These are phyloP conservation scores for Pseudachorutes palmiensis DNA, from an alignment of 1,140 invertebrate genomes.

Conservation along the genomic window DNA sequence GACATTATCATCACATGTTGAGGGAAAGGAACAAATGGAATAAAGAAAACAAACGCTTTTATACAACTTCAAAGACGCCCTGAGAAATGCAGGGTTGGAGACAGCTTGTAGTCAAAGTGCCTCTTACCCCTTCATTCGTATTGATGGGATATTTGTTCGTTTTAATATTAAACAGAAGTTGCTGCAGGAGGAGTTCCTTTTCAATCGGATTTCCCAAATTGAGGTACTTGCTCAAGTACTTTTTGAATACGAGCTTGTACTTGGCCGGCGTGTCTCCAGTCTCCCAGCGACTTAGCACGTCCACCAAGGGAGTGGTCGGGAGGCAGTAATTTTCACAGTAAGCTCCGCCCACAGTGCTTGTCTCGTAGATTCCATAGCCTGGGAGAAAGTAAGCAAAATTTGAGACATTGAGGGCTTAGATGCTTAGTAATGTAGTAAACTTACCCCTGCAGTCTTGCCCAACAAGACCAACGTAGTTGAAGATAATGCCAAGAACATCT, in stretches of 20 bases:
- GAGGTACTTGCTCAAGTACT: slow-evolving; percentile 78
- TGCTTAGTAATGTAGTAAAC: not conserved
- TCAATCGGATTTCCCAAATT: slow-evolving; percentile 80
- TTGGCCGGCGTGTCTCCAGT: slow-evolving; percentile 50
- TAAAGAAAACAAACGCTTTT: not conserved
- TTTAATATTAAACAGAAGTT: slow-evolving; percentile 54
- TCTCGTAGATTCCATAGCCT: slow-evolving; percentile 70
- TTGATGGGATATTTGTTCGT: slow-evolving; percentile 74
- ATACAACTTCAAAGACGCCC: not conserved
- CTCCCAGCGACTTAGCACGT: slow-evolving; percentile 94
- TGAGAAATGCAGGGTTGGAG: not conserved
- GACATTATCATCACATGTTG: too few relatives aligned
- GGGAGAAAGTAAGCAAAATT: not conserved
- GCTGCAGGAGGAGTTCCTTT: slow-evolving; percentile 92
- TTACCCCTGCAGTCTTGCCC: not conserved
- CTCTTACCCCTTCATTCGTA: slow-evolving; percentile 80
- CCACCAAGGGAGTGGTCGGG: slow-evolving; percentile 72
- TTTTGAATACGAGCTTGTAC: slow-evolving; percentile 71
- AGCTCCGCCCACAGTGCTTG: slow-evolving; percentile 51
- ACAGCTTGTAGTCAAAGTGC: too few relatives aligned
- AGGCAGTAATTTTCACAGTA: slow-evolving; percentile 72
- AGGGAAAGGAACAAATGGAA: too few relatives aligned
- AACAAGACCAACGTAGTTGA: slow-evolving; percentile 3
- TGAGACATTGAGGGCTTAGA: not conserved
- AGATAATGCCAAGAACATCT: slow-evolving; percentile 2